phyloP scores from a whole-genome alignment of 2,113 vertebrate genomes.

The Antechinus stuartii region DNA sequence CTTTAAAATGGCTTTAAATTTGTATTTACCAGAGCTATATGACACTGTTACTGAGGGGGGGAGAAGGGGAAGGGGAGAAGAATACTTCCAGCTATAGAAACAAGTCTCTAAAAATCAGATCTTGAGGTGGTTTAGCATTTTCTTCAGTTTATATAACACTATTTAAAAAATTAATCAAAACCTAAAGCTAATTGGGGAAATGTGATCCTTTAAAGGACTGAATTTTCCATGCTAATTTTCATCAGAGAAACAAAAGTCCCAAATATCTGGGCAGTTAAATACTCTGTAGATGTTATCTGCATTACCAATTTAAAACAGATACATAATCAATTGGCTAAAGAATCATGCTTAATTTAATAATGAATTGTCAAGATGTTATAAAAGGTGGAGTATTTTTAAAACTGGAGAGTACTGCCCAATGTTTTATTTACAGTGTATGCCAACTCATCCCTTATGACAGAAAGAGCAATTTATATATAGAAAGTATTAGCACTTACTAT shows the following conservation, averaged over 20 bases:
- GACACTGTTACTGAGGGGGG: slow-evolving; percentile 9
- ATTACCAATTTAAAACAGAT: slow-evolving; percentile 45
- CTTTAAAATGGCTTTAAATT: slow-evolving; percentile 39
- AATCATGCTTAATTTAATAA: slow-evolving; percentile 64
- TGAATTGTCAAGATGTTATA: slow-evolving; percentile 30
- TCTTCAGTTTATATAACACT: slow-evolving; percentile 39
- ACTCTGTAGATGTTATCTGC: slow-evolving; percentile 43
- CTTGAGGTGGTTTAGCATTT: slow-evolving; percentile 28
- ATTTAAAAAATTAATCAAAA: slow-evolving; percentile 57
- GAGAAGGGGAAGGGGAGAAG: too few relatives aligned
- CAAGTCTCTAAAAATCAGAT: slow-evolving; percentile 22
- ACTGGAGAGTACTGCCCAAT: slow-evolving; percentile 51
- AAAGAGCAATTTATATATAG: slow-evolving; percentile 65
- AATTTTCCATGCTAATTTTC: slow-evolving; percentile 28
- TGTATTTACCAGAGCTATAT: slow-evolving; percentile 48
- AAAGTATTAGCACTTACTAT: slow-evolving; percentile 43
- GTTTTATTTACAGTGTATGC: slow-evolving; percentile 62
- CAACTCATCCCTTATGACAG: slow-evolving; percentile 46
- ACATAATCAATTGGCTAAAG: slow-evolving; percentile 44
- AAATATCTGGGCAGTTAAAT: slow-evolving; percentile 31
- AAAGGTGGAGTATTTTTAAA: slow-evolving; percentile 37
- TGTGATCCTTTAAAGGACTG: slow-evolving; percentile 47
- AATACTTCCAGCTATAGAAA: neutral
- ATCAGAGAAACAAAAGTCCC: slow-evolving; percentile 31
- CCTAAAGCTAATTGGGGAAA: slow-evolving; percentile 24